Percentiles rank a stretch among this genome's conserved stretches.
Conservation (phyloP, 1,140 invertebrate genomes). For the Homalodisca vitripennis region DNA sequence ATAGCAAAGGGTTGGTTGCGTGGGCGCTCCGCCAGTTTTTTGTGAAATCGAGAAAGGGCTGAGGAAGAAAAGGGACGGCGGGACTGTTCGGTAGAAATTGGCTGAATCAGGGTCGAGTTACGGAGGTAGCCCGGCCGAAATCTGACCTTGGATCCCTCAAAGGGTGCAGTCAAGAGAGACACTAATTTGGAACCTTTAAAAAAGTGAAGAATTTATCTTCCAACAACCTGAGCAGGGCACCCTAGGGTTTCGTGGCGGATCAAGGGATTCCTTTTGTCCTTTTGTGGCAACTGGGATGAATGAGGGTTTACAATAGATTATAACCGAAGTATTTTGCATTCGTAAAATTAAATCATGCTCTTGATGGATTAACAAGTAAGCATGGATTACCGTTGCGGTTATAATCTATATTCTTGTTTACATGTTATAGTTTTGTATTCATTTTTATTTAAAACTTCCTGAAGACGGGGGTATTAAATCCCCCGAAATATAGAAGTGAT, state of each 20-base stretch:
- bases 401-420: too few relatives aligned
- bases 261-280: too few relatives aligned
- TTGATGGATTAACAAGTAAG: too few relatives aligned
- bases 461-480: too few relatives aligned
- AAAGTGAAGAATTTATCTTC: constrained; percentile 4
- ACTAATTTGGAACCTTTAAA: constrained; percentile 16
- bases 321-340: too few relatives aligned
- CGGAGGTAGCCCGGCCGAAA: neutral
- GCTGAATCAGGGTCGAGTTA: constrained; percentile 11
- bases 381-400: too few relatives aligned
- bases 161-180: constrained; percentile 1
- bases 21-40: constrained; percentile 19
- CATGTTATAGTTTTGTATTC: too few relatives aligned
- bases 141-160: constrained; percentile 5
- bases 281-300: too few relatives aligned
- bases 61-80: neutral
- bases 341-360: too few relatives aligned
- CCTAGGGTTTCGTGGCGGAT: neutral
- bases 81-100: constrained; percentile 6
- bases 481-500: too few relatives aligned
- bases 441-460: too few relatives aligned
- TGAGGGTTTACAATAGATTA: too few relatives aligned
- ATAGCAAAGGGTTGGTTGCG: constrained; percentile 17
- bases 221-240: neutral
- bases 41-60: constrained; percentile 17